Conservation (phyloP, 2,797 vertebrate species). For the Melanotaenia parkinsoni region DNA sequence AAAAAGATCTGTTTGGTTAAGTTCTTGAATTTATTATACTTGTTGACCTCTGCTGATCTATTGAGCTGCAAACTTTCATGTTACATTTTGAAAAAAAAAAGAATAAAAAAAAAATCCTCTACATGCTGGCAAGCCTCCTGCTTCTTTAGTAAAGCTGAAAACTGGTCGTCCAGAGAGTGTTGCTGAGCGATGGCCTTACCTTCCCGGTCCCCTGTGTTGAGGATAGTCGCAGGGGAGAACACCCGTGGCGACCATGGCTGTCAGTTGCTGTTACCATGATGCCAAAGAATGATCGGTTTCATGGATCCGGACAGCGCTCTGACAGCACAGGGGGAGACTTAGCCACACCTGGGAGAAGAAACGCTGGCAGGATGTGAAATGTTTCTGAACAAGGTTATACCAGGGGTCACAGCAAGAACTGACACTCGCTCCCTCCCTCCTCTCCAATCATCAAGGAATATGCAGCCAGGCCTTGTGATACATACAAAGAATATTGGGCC, state of each 20-base stretch:
- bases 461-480: conserved; percentile 40
- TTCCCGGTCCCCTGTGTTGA: conserved; percentile 54
- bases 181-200: conserved; percentile 58
- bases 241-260: conserved; percentile 71
- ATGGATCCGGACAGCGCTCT: conserved; percentile 58
- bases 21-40: conserved; percentile 5
- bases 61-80: conserved; percentile 5
- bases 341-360: conserved; percentile 76
- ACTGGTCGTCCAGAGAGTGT: conserved; percentile 32
- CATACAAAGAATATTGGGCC: conserved; percentile 47
- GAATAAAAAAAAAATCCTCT: background rate
- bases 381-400: conserved; percentile 74
- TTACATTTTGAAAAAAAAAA: background rate
- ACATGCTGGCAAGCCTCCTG: background rate
- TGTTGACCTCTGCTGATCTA: background rate
- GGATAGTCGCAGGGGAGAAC: conserved; percentile 67
- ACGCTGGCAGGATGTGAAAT: conserved; percentile 77
- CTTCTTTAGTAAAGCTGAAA: conserved; percentile 26
- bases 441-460: conserved; percentile 39
- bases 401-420: conserved; percentile 67
- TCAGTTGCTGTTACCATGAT: conserved; percentile 74
- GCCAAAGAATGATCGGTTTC: conserved; percentile 75
- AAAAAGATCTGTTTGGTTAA: conserved; percentile 16
- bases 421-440: conserved; percentile 41
- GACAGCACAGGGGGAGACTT: conserved; percentile 59